These are phyloP conservation scores for Alca torda DNA, from an alignment of 2,797 vertebrate genomes.

Conservation along the genomic window DNA sequence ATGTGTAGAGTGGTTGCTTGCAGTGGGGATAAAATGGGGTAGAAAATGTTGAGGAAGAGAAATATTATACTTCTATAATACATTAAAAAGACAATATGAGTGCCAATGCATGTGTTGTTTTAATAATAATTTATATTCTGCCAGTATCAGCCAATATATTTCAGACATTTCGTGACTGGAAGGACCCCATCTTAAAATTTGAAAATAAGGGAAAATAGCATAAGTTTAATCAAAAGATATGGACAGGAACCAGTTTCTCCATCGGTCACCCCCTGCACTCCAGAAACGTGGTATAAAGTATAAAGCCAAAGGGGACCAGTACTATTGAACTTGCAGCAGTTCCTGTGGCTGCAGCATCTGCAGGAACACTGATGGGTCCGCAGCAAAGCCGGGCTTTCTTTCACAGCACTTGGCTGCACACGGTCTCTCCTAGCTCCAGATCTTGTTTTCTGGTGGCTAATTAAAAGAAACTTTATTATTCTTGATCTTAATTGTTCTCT, in stretches of 20 bases:
- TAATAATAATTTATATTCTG: background rate
- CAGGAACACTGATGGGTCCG: accelerated
- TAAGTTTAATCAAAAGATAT: background rate
- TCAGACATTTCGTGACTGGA: background rate
- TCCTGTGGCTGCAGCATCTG: accelerated
- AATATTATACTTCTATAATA: background rate
- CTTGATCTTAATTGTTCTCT: background rate
- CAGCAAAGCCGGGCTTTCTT: background rate
- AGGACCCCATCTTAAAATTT: background rate
- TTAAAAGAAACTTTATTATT: background rate
- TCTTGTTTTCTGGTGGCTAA: background rate
- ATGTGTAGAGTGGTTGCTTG: background rate
- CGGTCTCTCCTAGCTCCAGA: background rate
- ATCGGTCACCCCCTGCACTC: background rate
- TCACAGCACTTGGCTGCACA: accelerated
- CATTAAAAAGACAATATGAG: background rate
- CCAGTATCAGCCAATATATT: background rate
- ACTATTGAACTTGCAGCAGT: accelerated
- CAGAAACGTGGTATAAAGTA: background rate
- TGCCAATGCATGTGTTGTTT: background rate
- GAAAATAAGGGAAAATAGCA: background rate
- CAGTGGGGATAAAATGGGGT: background rate
- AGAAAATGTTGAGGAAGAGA: background rate
- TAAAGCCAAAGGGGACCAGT: background rate
- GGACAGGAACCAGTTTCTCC: background rate